These are phyloP conservation scores for Gallinago undulata DNA, from an alignment of 2,113 vertebrate species.

Conservation along the genomic window DNA sequence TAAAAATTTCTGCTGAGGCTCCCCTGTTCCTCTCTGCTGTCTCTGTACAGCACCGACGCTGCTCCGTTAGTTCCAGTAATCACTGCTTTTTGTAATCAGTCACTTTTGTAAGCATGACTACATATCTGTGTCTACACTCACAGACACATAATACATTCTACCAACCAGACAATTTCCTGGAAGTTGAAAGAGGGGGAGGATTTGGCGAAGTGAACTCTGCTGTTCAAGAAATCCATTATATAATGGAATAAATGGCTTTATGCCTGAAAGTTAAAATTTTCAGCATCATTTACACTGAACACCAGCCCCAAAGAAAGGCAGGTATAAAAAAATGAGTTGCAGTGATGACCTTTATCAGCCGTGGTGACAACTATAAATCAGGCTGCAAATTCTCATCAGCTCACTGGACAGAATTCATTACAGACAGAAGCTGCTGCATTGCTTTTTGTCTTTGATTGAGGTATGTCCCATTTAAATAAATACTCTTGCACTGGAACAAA, in stretches of 20 bases:
- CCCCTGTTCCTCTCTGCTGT: neutral
- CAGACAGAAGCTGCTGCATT: conserved; percentile 12
- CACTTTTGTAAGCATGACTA: neutral
- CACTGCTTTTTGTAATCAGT: neutral
- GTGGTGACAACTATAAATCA: conserved; percentile 72
- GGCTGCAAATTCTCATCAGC: conserved; percentile 59
- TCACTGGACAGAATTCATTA: conserved; percentile 69
- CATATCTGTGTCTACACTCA: neutral
- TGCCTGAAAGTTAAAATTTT: conserved; percentile 35
- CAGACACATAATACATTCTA: neutral
- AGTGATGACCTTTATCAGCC: conserved; percentile 73
- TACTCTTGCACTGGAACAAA: neutral
- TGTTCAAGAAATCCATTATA: conserved; percentile 19
- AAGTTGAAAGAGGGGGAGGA: neutral
- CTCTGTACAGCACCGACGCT: neutral
- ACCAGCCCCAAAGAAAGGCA: neutral
- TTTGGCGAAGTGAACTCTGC: neutral
- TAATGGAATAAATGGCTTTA: conserved; percentile 12
- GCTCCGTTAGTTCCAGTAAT: neutral
- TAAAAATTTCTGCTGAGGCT: neutral
- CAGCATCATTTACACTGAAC: conserved; percentile 14
- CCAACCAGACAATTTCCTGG: neutral
- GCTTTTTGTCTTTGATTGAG: conserved; percentile 60
- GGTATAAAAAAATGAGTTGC: conserved; percentile 66
- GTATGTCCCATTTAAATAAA: conserved; percentile 35